Evolutionary conservation across 1,140 invertebrate species (phyloP).

Genomic region (Lepidurus couesii): DNA sequence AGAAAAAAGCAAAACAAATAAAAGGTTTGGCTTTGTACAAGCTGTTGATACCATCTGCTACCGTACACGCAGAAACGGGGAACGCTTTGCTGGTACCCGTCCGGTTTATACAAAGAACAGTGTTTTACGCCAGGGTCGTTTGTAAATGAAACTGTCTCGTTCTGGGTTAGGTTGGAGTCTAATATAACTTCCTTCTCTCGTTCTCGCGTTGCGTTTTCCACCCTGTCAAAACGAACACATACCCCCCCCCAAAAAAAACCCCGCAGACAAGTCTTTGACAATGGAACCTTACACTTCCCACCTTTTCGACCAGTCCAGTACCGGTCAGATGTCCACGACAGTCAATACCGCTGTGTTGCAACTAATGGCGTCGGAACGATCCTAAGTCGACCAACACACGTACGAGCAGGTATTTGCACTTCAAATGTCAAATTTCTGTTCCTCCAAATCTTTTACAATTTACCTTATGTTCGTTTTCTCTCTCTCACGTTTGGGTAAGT

Average conservation of each 20-base stretch:
- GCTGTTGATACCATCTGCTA: conserved; percentile 14
- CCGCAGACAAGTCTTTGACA: conserved; percentile 35
- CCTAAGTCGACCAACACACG: conserved; percentile 42
- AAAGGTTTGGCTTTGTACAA: not conserved
- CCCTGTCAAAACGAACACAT: not conserved
- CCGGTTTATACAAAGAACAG: not conserved
- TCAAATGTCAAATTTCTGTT: not conserved
- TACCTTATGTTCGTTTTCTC: not conserved
- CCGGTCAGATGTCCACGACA: conserved; percentile 42
- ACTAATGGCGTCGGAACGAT: conserved; percentile 43
- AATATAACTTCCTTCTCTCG: conserved; percentile 4
- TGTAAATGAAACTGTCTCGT: conserved; percentile 10
- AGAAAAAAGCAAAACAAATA: not conserved
- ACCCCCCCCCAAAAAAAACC: not conserved
- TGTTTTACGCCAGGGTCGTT: conserved; percentile 5
- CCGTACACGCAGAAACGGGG: not conserved
- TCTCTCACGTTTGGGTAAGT: not conserved
- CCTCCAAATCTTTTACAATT: not conserved
- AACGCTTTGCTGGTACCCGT: not conserved
- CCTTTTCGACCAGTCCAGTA: conserved; percentile 43
- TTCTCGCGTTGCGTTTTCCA: not conserved
- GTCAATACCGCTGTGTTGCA: conserved; percentile 43
- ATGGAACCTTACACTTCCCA: conserved; percentile 45
- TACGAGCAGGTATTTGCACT: conserved; percentile 43
- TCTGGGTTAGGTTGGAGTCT: not conserved